Base-by-base conservation (phyloP, 2,888 invertebrate genomes). In the Hyalella azteca region DNA sequence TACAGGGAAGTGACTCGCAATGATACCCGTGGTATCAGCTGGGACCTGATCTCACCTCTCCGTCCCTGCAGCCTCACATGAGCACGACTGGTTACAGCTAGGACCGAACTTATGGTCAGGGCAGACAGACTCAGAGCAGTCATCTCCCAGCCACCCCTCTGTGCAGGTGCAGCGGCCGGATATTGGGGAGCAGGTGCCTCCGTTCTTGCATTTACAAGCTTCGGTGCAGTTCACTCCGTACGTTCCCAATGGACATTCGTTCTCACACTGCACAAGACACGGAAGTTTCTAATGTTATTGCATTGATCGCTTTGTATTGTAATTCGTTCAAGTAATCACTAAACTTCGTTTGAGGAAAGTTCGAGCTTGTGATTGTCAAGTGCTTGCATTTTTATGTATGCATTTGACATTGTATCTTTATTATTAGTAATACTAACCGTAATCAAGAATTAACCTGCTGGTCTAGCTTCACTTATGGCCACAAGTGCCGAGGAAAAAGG, bases 31-130 rank as follows among this genome's bases (percentile, higher is more conserved):
- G n/a, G n/a, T n/a, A n/a, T n/a, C n/a, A n/a, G n/a, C n/a, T n/a
- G n/a, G n/a, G n/a, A n/a, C 26, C 39, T 29, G 50, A 54, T 89
- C 54, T 88, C 86, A 92, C 91, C 92, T 88, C 82, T 92, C 91
- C 0, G 93, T 93, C 84, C 93, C 93, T 78, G 91, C 89, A 82
- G 90, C 90, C 83, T 91, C 90, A 87, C 95, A 95, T 85, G 92
- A 91, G 88, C 94, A 94, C n/a, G 91, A 90, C 82, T 91, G 90
- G 39, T 91, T 89, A 87, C 95, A 96, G 80, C 90, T 88, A 39
- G 88, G 86, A 0, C 95, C 95, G 90, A 91, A 95, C 82, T 90
- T 88, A 78, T 90, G 90, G 78, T 90, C 89, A 0, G 91, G 88
- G 87, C 95, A 95, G 29, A 90, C 91, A 75, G 95, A 90, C 78